Evolutionary conservation across 2,113 vertebrate species (phyloP).

Genomic region (Thunnus maccoyii): DNA sequence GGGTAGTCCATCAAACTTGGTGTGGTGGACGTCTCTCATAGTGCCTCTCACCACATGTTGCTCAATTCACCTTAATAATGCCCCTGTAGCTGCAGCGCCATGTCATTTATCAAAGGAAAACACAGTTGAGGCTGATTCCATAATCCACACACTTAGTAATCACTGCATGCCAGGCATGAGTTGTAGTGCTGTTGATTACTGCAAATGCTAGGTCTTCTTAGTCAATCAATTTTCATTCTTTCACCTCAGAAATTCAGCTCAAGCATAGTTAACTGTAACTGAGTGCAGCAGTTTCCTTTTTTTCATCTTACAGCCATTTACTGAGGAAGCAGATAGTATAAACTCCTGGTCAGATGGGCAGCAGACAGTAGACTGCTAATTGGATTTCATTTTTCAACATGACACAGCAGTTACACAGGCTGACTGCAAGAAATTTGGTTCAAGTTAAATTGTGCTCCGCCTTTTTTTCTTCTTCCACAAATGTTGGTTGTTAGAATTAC

Average conservation of each 20-base stretch:
- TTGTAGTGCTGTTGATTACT: slow-evolving; percentile 8
- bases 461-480: not conserved
- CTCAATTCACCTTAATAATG: slow-evolving; percentile 1
- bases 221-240: not conserved
- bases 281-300: too few species aligned
- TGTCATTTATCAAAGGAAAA: slow-evolving; percentile 9
- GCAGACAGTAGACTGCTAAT: not conserved
- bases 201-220: not conserved
- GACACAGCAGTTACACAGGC: not conserved
- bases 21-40: not conserved
- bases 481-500: not conserved
- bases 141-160: not conserved
- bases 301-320: not conserved
- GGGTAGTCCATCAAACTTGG: not conserved
- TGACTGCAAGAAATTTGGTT: not conserved
- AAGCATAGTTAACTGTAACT: too few species aligned
- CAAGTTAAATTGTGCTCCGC: not conserved
- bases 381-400: not conserved
- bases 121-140: not conserved
- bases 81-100: not conserved
- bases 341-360: not conserved
- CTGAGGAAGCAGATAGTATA: not conserved
- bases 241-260: too few species aligned
- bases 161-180: not conserved
- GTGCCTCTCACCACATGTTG: not conserved